Evolutionary conservation across 2,113 vertebrate genomes (phyloP), one percentile per base, ranked within the genome.

Genomic region (Crypturellus undulatus): DNA sequence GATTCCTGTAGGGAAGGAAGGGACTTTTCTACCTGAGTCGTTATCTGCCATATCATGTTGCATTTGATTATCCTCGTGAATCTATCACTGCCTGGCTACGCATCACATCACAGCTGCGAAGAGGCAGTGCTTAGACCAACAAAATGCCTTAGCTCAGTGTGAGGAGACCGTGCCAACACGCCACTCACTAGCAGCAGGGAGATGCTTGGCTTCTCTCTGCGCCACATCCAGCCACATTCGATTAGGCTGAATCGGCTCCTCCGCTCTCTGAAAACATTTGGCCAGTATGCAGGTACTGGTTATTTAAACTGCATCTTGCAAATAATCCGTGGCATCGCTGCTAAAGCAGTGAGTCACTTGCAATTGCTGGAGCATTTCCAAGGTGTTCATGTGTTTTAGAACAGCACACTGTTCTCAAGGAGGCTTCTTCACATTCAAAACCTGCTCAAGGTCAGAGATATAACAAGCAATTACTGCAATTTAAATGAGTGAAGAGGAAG

Each of bases 361-460:
- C 9, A 11, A 68, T 13, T 64, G 84, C 45, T 81, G 1, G 5
- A 73, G 63, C 87, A 52, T 36, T 91, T 87, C 77, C 83, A 87
- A 79, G 71, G 84, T 2, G 3, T 87, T 96, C 79, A 93, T 65
- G 65, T 12, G 14, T 80, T 89, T 75, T 54, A 76, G 9, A 58
- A 78, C 59, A 90, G 58, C 21, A 60, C 36, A 56, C 68, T 89
- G 72, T 52, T 90, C 80, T 83, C 64, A 56, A 52, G 87, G 91
- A 96, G 49, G 42, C 38, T 91, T 94, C 83, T 94, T 97, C 94
- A 68, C 92, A 92, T 92, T 93, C 84, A 87, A 93, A 92, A 95
- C 81, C 60, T 73, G 65, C 67, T 96, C 93, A 98, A 97, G 96
- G 96, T 91, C 93, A 94, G 92, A 70, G 84, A 73, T 58, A 79